These are phyloP conservation scores for Chloropsis cyanopogon DNA, from an alignment of 2,113 vertebrate species.

Conservation along the genomic window DNA sequence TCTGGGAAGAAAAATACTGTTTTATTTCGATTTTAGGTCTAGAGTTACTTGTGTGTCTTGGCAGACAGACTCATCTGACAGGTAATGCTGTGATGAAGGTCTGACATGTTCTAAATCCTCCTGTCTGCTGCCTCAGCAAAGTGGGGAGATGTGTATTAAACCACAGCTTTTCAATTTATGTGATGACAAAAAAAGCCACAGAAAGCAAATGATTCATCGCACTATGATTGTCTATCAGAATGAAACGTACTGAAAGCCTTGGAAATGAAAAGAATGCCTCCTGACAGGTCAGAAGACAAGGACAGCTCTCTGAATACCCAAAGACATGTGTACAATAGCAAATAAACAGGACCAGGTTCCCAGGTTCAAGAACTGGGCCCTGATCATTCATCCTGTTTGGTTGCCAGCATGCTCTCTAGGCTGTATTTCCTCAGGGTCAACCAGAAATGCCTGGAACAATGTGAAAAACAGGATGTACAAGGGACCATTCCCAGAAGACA, in stretches of 20 bases:
- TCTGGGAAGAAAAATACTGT: not conserved
- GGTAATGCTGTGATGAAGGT: not conserved
- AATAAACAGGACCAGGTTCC: not conserved
- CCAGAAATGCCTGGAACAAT: not conserved
- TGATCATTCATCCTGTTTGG: not conserved
- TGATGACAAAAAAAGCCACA: not conserved
- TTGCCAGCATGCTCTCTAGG: not conserved
- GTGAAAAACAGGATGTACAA: not conserved
- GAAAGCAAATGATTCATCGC: not conserved
- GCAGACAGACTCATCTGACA: not conserved
- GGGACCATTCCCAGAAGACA: not conserved
- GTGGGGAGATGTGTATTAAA: not conserved
- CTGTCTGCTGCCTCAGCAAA: not conserved
- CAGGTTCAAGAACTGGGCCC: not conserved
- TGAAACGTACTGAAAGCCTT: not conserved
- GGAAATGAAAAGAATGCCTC: not conserved
- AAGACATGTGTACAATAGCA: not conserved
- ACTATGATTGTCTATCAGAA: not conserved
- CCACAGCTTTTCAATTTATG: not conserved
- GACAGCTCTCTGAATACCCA: not conserved
- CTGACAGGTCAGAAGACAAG: not conserved
- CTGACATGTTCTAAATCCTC: not conserved
- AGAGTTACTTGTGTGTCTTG: not conserved
- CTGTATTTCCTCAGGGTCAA: not conserved
- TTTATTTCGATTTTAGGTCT: not conserved